Evolutionary conservation across 2,888 invertebrate genomes (phyloP).

Genomic region (Rhagium mordax): DNA sequence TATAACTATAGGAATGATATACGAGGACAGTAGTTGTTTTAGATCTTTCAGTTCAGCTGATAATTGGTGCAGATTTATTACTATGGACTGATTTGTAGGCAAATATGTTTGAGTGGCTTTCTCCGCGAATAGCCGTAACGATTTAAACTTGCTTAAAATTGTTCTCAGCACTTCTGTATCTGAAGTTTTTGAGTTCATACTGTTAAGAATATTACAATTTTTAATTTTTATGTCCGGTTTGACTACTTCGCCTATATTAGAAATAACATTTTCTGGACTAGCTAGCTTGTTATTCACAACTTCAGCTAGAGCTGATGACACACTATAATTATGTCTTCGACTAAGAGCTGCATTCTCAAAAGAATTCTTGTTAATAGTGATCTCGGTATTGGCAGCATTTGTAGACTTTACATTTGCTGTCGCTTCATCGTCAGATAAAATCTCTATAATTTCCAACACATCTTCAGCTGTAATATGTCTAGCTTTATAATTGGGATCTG

Average conservation of each 20-base stretch:
- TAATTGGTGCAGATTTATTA: constrained; percentile 25
- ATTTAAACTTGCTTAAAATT: constrained; percentile 31
- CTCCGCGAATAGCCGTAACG: neutral
- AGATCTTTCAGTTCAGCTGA: constrained; percentile 48
- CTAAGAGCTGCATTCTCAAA: neutral
- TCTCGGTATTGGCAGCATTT: neutral
- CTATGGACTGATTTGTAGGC: constrained; percentile 41
- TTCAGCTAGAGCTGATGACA: neutral
- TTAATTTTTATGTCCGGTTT: constrained; percentile 45
- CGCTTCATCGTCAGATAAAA: constrained; percentile 42
- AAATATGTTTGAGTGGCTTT: constrained; percentile 43
- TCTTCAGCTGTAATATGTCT: neutral
- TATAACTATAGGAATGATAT: constrained; percentile 52
- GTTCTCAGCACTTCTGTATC: constrained; percentile 46
- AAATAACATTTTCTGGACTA: constrained; percentile 3
- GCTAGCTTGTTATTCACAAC: neutral
- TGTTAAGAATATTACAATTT: constrained; percentile 37
- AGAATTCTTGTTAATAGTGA: neutral
- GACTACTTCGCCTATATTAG: constrained; percentile 31
- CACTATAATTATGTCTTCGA: neutral
- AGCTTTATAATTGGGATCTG: neutral
- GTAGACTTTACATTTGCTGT: neutral
- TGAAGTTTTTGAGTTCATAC: constrained; percentile 30
- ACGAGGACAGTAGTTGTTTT: constrained; percentile 43
- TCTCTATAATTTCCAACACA: constrained; percentile 25